These are phyloP conservation scores for Hipposideros larvatus DNA, from an alignment of 2,797 vertebrate genomes.

Conservation along the genomic window DNA sequence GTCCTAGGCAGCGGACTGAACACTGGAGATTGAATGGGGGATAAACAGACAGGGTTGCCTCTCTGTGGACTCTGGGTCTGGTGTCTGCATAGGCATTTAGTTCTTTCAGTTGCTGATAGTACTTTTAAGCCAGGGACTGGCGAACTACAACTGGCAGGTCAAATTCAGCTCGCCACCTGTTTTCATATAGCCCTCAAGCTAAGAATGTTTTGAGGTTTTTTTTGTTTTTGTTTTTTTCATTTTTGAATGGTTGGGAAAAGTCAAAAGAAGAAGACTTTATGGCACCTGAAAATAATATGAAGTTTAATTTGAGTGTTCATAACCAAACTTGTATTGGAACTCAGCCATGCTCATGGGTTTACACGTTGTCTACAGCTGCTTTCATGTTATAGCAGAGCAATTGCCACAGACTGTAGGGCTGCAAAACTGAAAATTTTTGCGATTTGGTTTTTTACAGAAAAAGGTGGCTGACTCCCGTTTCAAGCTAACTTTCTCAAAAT, in stretches of 20 bases:
- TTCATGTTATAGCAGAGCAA: neutral
- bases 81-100: neutral
- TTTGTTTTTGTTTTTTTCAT: neutral
- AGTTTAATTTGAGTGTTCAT: neutral
- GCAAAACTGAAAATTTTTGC: neutral
- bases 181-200: neutral
- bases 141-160: neutral
- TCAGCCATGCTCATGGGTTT: neutral
- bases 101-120: neutral
- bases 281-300: neutral
- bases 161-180: neutral
- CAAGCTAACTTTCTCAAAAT: constrained; percentile 5
- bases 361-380: neutral
- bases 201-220: neutral
- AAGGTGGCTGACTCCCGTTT: neutral
- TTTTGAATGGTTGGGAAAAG: neutral
- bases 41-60: neutral
- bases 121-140: neutral
- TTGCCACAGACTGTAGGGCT: rapidly evolving
- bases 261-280: neutral
- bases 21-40: neutral
- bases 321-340: neutral
- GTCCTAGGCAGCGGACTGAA: no score
- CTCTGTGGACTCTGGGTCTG: neutral
- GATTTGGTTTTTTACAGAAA: neutral